Evolutionary conservation across 1,140 invertebrate species (phyloP), one percentile per base, ranked within the genome.

Genomic region (Sycophaga agraensis): DNA sequence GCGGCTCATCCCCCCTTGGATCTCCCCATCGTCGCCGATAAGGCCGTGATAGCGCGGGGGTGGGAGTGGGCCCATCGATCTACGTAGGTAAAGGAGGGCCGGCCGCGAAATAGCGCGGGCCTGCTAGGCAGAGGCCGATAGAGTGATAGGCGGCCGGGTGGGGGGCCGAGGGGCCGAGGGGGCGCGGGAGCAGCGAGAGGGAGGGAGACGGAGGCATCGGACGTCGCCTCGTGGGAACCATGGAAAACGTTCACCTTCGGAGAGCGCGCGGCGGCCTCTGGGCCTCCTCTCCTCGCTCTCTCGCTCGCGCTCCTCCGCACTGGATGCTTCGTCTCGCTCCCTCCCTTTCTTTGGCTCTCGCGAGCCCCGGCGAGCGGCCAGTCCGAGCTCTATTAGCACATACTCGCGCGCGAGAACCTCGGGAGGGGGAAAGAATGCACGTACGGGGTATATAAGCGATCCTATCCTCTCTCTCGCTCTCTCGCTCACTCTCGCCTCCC

Each of bases 161-260:
- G 22, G 43, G 55, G 12, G 34, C 22, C 37, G 46, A 42, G 37
- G 17, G 21, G 7, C 9, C 46, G 53, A 55, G 22, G 24, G 19
- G 21, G 62, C 50, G 66, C 55, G 66, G 64, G 58, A 39, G 51
- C 66, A 54, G 54, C 63, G 64, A 16, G 49, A 39, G 53, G 61
- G 59, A 56, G 49, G 40, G 62, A 60, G 37, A 62, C n/a, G 61
- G 67, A 49, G 68, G 64, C 66, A 73, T 68, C 68, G 70, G 65
- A 70, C 71, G 71, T 74, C 66, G 72, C 67, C 68, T 69, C 77
- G 76, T 79, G 77, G 73, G 76, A 79, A 79, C 74, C 74, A 68
- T 74, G 78, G 76, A 79, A 80, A 80, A 77, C 70, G 72, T 77
- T 78, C 78, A 12, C 21, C 34, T 63, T 22, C 49, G 11, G 4